Evolutionary conservation across 2,797 vertebrate genomes (phyloP).

Genomic region (Aphelocoma californica): DNA sequence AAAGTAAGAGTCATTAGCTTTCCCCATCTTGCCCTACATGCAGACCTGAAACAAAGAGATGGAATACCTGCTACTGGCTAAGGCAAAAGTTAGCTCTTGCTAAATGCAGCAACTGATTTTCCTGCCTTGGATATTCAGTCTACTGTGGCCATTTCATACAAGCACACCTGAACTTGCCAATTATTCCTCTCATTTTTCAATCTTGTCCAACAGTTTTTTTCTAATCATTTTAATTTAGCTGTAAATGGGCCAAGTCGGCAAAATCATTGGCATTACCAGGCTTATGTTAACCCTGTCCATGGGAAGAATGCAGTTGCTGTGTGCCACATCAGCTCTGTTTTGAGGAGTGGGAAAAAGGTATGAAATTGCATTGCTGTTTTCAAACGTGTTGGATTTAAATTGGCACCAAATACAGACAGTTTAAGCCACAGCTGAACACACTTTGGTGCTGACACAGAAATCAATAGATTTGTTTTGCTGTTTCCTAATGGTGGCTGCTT

Average conservation of each 20-base stretch:
- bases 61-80: background rate
- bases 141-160: background rate
- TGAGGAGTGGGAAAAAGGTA: background rate
- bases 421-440: background rate
- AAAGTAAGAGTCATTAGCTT: background rate
- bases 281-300: background rate
- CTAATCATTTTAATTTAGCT: background rate
- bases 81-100: background rate
- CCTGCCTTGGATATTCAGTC: background rate
- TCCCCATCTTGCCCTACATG: background rate
- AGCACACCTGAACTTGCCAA: background rate
- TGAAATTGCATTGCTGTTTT: background rate
- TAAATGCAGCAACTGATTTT: background rate
- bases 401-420: accelerated
- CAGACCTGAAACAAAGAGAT: background rate
- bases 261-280: background rate
- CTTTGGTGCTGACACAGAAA: background rate
- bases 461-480: background rate
- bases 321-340: background rate
- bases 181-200: background rate
- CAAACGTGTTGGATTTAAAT: background rate
- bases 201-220: background rate
- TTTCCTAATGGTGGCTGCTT: background rate
- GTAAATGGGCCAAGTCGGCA: background rate
- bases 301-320: background rate